Conservation (phyloP, 1,140 invertebrate genomes). For the Gryon sp. region DNA sequence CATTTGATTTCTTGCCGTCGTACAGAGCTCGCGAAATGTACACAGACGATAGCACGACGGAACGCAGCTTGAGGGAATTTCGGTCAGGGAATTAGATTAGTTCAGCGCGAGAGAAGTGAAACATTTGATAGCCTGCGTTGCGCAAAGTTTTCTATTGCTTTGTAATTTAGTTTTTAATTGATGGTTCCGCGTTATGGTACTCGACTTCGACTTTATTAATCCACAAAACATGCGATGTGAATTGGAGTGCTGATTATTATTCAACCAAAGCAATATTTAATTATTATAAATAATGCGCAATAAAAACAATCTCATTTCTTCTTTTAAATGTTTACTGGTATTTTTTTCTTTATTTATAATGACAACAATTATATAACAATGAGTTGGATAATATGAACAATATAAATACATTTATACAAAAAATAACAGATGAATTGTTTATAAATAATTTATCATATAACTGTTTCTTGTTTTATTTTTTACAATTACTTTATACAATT, state of each 20-base stretch:
- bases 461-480: too few relatives aligned
- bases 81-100: conserved; percentile 36
- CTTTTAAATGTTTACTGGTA: too few relatives aligned
- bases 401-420: too few relatives aligned
- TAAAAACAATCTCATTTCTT: too few relatives aligned
- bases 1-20: conserved; percentile 1
- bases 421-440: too few relatives aligned
- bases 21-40: conserved; percentile 32
- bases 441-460: too few relatives aligned
- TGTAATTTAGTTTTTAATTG: conserved; percentile 49
- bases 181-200: conserved; percentile 11
- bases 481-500: too few relatives aligned
- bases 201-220: conserved; percentile 25
- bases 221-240: conserved; percentile 1
- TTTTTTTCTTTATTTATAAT: too few relatives aligned
- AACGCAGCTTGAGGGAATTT: conserved; percentile 30
- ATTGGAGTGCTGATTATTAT: conserved; percentile 17
- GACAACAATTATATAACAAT: too few relatives aligned
- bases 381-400: too few relatives aligned
- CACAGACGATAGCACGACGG: conserved; percentile 9
- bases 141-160: conserved; percentile 40
- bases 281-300: too few relatives aligned
- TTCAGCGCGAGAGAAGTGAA: conserved; percentile 8
- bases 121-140: conserved; percentile 32
- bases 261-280: not conserved